Base-by-base conservation (phyloP, 2,888 invertebrate genomes). In the Penaeus monodon region DNA sequence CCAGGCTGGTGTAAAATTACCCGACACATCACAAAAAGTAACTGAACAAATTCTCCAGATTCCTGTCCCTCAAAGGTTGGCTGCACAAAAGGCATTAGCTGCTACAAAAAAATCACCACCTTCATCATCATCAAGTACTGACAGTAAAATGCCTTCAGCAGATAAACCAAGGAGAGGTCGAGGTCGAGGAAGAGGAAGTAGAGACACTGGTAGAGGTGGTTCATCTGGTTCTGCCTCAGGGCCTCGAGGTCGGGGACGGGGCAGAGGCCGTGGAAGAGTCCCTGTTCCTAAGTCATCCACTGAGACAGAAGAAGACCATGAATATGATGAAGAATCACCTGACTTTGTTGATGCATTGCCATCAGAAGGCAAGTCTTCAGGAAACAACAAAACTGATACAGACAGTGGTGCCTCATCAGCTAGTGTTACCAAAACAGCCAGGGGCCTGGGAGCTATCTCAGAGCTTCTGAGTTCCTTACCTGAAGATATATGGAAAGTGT, bases 381-480 rank as follows among this genome's bases (percentile, higher is more conserved):
- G 57, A 57, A 57, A 57, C 17, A 57, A 14, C 57, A 57, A 57
- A 57, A 17, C 57, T 3, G 57, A 57, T 57, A 17, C 57, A 57
- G 57, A 57, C 57, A 57, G 57, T 57, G 57, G 17, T 57, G 57
- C 17, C 17, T 57, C 57, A 57, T 57, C 57, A 12, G 57, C 57
- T 57, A 57, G 57, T 57, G 57, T 57, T 57, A 57, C 70, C 22
- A 29, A 65, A 29, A 33, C 22, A 57, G 27, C n/a, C 4, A 57
- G 22, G 24, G n/a, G n/a, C 38, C 29, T 63, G 24, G n/a, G n/a
- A 20, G 38, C 82, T 38, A 10, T 86, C 49, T 78, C 83, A 73
- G 86, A 83, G 22, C 64, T 87, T 17, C 68, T 83, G 27, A 33
- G 63, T 24, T 82, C 83, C 20, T n/a, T 87, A 38, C 86, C 83